Base-by-base conservation (phyloP, 30 jellyfish, hydroid and myxozoan species). In the Hydractinia echinata region DNA sequence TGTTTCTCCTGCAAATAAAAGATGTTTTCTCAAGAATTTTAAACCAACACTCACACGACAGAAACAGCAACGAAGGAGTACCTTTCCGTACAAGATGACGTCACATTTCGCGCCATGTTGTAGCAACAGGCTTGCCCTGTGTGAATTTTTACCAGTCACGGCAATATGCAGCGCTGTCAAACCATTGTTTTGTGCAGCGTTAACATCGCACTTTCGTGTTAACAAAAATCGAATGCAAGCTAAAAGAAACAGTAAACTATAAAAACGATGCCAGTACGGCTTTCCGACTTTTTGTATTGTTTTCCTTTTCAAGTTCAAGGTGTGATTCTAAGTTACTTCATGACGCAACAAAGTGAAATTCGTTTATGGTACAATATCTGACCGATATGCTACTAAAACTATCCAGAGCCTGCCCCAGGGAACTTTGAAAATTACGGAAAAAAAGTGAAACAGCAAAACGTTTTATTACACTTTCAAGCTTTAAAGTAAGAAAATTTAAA, bases 181-280 rank as follows among this genome's bases (percentile, higher is more conserved):
- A 8, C 85, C 85, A 60, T 77, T 77, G 7, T 19, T 54, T 61
- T 15, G 55, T 66, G 14, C 55, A 6, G 85, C 53, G 53, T 77
- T 77, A 50, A 77, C 85, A 61, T 77, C 58, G 53, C 85, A 77
- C 18, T 58, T 54, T 77, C 85, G 76, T 51, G 85, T 61, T 48
- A 77, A 55, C 76, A 77, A 55, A 55, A 77, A 77, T 6, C 85
- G 81, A 39, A 77, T 30, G 39, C 56, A 77, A 60, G 74, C 76
- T 54, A 61, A 77, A 77, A 14, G 54, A 21, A 50, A 30, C 4
- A 44, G 18, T 5, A 15, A 21, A 76, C 10, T 13, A 67, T 20
- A 67, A 67, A 30, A 30, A 11, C 16, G 19, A 58, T 2, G 44
- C 44, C 44, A 30, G 44, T 30, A 30, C 44, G 44, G 44, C 44